These are phyloP conservation scores for Drosophila cyrtoloma DNA, from an alignment of 2,888 invertebrate genomes.

Conservation along the genomic window DNA sequence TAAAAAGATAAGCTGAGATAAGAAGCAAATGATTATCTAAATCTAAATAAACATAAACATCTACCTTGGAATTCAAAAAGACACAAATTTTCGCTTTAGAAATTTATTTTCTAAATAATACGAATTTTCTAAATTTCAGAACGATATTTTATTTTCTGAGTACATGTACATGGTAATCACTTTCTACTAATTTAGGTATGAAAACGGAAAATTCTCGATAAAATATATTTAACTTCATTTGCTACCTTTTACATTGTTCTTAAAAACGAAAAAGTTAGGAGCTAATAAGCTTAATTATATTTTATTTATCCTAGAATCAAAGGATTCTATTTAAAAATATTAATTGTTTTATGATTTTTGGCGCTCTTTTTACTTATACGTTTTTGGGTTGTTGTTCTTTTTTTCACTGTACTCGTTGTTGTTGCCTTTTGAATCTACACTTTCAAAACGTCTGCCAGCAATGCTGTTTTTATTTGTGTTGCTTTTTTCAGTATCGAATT, in stretches of 20 bases:
- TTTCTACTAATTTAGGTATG: too few relatives aligned
- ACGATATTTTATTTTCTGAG: too few relatives aligned
- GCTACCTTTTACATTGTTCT: too few relatives aligned
- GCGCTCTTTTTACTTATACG: too few relatives aligned
- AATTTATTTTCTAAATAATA: background rate
- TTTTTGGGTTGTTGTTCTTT: background rate
- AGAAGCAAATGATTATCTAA: too few relatives aligned
- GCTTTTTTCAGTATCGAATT: background rate
- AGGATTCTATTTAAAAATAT: background rate
- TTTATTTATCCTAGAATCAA: background rate
- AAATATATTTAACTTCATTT: too few relatives aligned
- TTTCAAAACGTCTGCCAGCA: background rate
- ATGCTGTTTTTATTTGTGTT: background rate
- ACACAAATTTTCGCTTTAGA: too few relatives aligned
- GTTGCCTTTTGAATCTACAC: background rate
- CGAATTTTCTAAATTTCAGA: background rate
- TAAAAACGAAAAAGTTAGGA: fast-evolving
- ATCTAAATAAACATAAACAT: too few relatives aligned
- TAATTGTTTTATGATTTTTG: background rate
- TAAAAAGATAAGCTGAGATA: too few relatives aligned
- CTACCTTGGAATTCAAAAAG: too few relatives aligned
- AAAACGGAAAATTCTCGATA: too few relatives aligned
- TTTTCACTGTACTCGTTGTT: background rate
- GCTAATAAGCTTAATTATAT: background rate
- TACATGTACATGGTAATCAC: too few relatives aligned